Evolutionary conservation across 2,113 vertebrate species (phyloP).

Genomic region (Melanerpes aurifrons): DNA sequence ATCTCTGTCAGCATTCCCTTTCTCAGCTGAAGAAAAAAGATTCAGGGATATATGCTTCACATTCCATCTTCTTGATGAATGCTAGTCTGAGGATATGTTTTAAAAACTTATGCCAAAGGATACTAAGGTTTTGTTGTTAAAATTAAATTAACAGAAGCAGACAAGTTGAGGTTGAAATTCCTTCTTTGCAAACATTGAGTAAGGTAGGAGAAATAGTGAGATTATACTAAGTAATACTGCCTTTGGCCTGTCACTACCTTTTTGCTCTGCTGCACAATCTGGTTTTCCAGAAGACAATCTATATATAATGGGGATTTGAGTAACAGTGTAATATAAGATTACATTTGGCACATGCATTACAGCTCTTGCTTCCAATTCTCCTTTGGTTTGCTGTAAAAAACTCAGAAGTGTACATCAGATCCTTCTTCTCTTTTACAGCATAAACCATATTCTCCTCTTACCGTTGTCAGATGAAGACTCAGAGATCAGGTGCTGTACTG

Average conservation of each 20-base stretch:
- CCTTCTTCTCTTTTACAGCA: slow-evolving; percentile 49
- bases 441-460: slow-evolving; percentile 27
- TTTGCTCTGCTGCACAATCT: not conserved
- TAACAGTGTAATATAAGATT: slow-evolving; percentile 57
- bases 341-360: slow-evolving; percentile 62
- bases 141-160: slow-evolving; percentile 13
- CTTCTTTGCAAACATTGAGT: slow-evolving; percentile 18
- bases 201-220: slow-evolving; percentile 26
- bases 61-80: not conserved
- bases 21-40: not conserved
- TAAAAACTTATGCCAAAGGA: not conserved
- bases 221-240: slow-evolving; percentile 28
- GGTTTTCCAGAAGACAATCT: slow-evolving; percentile 26
- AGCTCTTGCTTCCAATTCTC: slow-evolving; percentile 47
- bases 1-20: not conserved
- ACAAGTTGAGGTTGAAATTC: slow-evolving; percentile 2
- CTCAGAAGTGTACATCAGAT: slow-evolving; percentile 54
- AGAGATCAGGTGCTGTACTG: not conserved
- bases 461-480: slow-evolving; percentile 44
- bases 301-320: slow-evolving; percentile 40
- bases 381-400: slow-evolving; percentile 45
- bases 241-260: slow-evolving; percentile 23
- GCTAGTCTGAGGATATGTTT: not conserved
- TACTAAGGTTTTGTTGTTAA: not conserved
- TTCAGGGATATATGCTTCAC: not conserved